phyloP scores from a whole-genome alignment of 1,140 invertebrate genomes.

The Drosophila leontia region DNA sequence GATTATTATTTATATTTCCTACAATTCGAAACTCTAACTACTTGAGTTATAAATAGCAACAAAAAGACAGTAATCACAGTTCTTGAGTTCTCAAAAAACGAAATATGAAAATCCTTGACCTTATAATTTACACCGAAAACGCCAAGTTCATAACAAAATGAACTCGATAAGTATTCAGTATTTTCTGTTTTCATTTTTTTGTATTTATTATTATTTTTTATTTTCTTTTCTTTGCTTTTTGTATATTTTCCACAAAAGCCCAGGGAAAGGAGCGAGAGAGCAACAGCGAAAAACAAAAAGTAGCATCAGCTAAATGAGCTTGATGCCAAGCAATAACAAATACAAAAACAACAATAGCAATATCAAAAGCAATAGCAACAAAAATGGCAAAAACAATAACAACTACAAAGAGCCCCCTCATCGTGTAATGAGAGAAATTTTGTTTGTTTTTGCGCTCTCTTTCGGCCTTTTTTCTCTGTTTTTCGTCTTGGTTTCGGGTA shows the following conservation, averaged over 20 bases:
- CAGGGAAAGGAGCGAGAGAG: slow-evolving; percentile 9
- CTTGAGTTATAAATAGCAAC: not conserved
- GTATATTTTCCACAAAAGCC: slow-evolving; percentile 37
- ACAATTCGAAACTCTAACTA: too few species aligned
- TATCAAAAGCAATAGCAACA: slow-evolving; percentile 1
- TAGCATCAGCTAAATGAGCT: slow-evolving; percentile 38
- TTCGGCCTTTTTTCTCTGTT: slow-evolving; percentile 18
- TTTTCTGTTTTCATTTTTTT: slow-evolving; percentile 24
- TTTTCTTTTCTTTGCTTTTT: not conserved
- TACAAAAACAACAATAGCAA: slow-evolving; percentile 9
- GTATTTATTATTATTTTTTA: slow-evolving; percentile 9
- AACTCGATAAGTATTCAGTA: slow-evolving; percentile 68
- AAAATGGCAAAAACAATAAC: slow-evolving; percentile 19
- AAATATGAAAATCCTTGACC: slow-evolving; percentile 73
- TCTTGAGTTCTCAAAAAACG: slow-evolving; percentile 19
- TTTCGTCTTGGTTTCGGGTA: slow-evolving; percentile 58
- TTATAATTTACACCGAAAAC: slow-evolving; percentile 38
- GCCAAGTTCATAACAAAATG: slow-evolving; percentile 62
- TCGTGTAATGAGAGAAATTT: slow-evolving; percentile 78
- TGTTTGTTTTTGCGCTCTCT: slow-evolving; percentile 67
- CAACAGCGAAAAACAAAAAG: slow-evolving; percentile 26
- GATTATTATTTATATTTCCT: too few species aligned
- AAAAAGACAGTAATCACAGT: slow-evolving; percentile 15
- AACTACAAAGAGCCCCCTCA: slow-evolving; percentile 41
- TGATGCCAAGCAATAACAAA: slow-evolving; percentile 36